These are phyloP conservation scores for Eupleurogrammus muticus DNA, from an alignment of 2,797 vertebrate species.

Conservation along the genomic window DNA sequence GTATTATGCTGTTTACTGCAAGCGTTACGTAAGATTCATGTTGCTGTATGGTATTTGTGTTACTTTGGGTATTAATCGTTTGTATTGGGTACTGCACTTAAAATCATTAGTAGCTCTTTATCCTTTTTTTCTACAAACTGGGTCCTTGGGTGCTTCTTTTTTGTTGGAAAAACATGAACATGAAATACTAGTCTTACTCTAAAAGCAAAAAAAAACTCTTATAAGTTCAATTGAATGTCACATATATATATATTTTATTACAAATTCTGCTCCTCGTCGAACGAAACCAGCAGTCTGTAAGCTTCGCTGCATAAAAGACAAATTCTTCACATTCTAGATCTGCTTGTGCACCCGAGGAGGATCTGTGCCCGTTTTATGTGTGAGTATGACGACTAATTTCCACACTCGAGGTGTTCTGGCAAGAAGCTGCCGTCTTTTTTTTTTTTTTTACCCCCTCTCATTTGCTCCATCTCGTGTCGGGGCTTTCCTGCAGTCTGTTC, in stretches of 20 bases:
- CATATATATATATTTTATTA: slow-evolving; percentile 47
- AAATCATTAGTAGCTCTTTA: background rate
- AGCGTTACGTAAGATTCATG: background rate
- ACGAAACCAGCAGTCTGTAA: slow-evolving; percentile 87
- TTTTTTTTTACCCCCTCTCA: slow-evolving; percentile 19
- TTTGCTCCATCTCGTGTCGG: slow-evolving; percentile 43
- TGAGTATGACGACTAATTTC: slow-evolving; percentile 93
- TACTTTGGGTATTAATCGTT: background rate
- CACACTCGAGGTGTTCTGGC: slow-evolving; percentile 66
- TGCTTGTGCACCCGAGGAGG: slow-evolving; percentile 94
- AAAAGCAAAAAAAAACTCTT: background rate
- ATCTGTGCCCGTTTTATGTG: slow-evolving; percentile 97
- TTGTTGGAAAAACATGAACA: background rate
- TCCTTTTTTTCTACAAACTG: background rate
- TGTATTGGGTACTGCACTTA: background rate
- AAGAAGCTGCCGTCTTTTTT: slow-evolving; percentile 46
- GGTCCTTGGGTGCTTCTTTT: background rate
- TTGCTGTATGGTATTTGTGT: background rate
- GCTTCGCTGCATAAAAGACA: slow-evolving; percentile 88
- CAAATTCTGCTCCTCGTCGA: slow-evolving; percentile 81
- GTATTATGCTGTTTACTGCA: background rate
- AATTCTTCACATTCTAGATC: slow-evolving; percentile 97
- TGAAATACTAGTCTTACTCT: background rate
- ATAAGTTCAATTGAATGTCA: slow-evolving; percentile 26
- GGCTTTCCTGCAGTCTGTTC: slow-evolving; percentile 49